Evolutionary conservation across 92 coral and sea anemone genomes (phyloP).

Genomic region (Scolanthus callimorphus): DNA sequence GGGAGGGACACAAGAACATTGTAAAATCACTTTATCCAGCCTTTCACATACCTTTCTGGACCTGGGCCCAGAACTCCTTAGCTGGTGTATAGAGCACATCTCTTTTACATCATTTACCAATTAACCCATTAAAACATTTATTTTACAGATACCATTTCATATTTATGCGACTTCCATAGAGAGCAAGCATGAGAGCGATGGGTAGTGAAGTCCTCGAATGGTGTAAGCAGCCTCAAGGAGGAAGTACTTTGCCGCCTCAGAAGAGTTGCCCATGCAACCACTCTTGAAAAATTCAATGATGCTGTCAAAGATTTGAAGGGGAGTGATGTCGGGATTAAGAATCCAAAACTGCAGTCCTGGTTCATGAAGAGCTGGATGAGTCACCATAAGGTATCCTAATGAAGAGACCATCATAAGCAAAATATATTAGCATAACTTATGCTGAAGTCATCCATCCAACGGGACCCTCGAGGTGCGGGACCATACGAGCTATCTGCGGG

Average conservation of each 20-base stretch:
- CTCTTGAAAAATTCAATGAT: slow-evolving; percentile 7
- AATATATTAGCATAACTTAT: too few relatives aligned
- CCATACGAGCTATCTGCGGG: too few relatives aligned
- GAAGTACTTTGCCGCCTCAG: slow-evolving; percentile 19
- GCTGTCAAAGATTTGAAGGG: slow-evolving; percentile 32
- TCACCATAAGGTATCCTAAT: slow-evolving; percentile 36
- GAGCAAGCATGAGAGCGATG: slow-evolving; percentile 69
- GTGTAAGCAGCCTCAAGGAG: slow-evolving; percentile 14
- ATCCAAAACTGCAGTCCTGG: slow-evolving; percentile 15
- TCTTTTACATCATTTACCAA: too few relatives aligned
- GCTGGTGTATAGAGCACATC: too few relatives aligned
- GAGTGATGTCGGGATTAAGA: slow-evolving; percentile 21
- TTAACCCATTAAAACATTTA: too few relatives aligned
- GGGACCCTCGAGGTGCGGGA: too few relatives aligned
- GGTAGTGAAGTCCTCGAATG: slow-evolving; percentile 28
- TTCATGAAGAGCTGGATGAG: slow-evolving; percentile 39
- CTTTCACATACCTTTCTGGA: too few relatives aligned
- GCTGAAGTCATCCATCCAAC: too few relatives aligned
- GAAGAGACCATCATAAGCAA: too few relatives aligned
- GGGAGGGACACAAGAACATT: too few relatives aligned
- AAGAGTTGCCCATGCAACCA: slow-evolving; percentile 18
- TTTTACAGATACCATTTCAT: slow-evolving; percentile 26
- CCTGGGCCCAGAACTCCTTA: too few relatives aligned
- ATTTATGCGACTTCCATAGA: slow-evolving; percentile 58
- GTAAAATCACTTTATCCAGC: too few relatives aligned